Conservation (phyloP, 1,140 invertebrate species). For the Megalonaias nervosa region DNA sequence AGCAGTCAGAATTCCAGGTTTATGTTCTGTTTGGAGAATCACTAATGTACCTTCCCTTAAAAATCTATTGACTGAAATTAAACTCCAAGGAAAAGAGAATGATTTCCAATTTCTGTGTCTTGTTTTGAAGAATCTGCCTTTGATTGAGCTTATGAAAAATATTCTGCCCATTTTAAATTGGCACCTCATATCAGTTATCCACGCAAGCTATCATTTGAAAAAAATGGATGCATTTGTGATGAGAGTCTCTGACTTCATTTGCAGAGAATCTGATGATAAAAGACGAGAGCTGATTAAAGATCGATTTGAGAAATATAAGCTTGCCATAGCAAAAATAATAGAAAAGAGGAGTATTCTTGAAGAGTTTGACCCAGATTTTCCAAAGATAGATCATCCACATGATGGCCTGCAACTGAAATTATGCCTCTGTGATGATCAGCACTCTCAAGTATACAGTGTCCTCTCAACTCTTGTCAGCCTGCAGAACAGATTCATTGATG, state of each 20-base stretch:
- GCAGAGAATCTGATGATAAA: neutral
- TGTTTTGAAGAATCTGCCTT: neutral
- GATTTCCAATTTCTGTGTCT: slow-evolving; percentile 2
- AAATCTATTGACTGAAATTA: slow-evolving; percentile 5
- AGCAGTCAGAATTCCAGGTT: neutral
- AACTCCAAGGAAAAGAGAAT: neutral
- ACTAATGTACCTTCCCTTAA: neutral
- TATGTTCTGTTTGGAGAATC: slow-evolving; percentile 5
- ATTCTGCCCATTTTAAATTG: slow-evolving; percentile 13
- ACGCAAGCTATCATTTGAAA: slow-evolving; percentile 13
- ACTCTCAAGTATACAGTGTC: slow-evolving; percentile 5
- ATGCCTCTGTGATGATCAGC: slow-evolving; percentile 5
- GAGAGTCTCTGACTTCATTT: slow-evolving; percentile 8
- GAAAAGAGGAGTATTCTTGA: neutral
- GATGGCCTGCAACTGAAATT: slow-evolving; percentile 3
- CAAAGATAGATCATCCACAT: neutral
- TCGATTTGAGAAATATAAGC: slow-evolving; percentile 12
- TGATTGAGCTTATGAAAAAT: slow-evolving; percentile 2
- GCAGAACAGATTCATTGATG: slow-evolving; percentile 23
- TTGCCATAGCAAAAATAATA: neutral
- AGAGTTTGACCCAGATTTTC: too few species aligned
- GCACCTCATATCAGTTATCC: slow-evolving; percentile 10
- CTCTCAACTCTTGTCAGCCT: slow-evolving; percentile 1
- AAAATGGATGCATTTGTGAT: slow-evolving; percentile 4
- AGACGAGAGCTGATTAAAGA: neutral